Evolutionary conservation across 2,113 vertebrate species (phyloP), one percentile per base, ranked within the genome.

Genomic region (Percina caprodes): DNA sequence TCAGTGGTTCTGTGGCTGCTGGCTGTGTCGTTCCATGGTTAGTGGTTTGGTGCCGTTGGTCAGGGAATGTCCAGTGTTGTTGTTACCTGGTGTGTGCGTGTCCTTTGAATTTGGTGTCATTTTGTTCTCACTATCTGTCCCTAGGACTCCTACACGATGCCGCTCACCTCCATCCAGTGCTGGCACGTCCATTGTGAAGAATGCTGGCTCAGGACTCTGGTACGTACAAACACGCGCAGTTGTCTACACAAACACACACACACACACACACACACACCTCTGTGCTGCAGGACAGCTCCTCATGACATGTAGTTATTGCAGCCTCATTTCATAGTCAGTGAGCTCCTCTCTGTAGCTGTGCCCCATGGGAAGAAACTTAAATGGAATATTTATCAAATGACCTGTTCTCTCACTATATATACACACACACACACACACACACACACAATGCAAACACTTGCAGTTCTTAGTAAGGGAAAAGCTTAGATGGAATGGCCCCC

Each of bases 171-270:
- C 79, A 99, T 99, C 94, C 98, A 99, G 95, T 99, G 98, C 94
- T 99, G 98, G 98, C 98, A 99, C 2, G 98, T 99, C 93, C 98
- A 99, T 95, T 99, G 98, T 94, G 98, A 99, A 96, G 98, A 99
- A 94, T 99, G 98, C 95, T 99, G 98, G 98, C 96, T 99, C 89
- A 96, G 98, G 94, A 99, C 98, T 94, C 95, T 99, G 98, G 98
- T 99, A 95, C 95, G 96, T 52, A 79, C 55, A 49, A 21, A 74
- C 79, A 6, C 74, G 6, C 46, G 46, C 83, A 55, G 77, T 55
- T 63, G 51, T 23, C 51, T 69, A 58, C 63, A 21, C 62, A 72
- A 49, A 30, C 65, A 65, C 72, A 60, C 26, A 15, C 66, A 69
- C 45, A 18, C 61, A 58, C 62, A n/a, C 69, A 24, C 77, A 67